Evolutionary conservation across 1,140 invertebrate genomes (phyloP).

Genomic region (Drosophila serrata): DNA sequence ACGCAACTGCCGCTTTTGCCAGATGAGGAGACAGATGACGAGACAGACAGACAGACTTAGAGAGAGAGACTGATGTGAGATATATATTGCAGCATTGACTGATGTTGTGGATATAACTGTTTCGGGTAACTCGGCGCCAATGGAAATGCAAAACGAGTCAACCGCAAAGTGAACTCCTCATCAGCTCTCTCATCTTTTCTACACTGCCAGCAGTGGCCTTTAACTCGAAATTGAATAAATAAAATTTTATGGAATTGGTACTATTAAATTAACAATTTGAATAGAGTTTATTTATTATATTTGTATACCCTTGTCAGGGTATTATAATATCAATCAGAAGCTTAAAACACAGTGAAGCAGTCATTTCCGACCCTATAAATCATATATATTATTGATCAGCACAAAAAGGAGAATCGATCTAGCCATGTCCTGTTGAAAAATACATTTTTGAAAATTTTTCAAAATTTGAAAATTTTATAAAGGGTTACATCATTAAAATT

Average conservation of each 20-base stretch:
- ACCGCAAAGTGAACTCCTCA: constrained; percentile 34
- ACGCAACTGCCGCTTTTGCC: constrained; percentile 46
- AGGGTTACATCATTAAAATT: too few relatives aligned
- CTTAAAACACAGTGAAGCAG: too few relatives aligned
- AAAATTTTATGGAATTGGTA: background rate
- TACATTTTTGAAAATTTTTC: too few relatives aligned
- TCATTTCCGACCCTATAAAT: too few relatives aligned
- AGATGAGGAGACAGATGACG: background rate
- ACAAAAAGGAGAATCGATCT: too few relatives aligned
- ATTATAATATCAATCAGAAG: too few relatives aligned
- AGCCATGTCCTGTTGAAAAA: too few relatives aligned
- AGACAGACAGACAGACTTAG: background rate
- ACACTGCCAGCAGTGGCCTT: background rate
- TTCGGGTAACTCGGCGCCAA: constrained; percentile 15
- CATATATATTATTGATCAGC: too few relatives aligned
- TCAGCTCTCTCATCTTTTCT: background rate
- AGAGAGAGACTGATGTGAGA: constrained; percentile 2
- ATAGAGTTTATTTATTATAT: background rate
- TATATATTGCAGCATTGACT: constrained; percentile 38
- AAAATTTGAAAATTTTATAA: too few relatives aligned
- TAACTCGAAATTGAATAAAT: background rate
- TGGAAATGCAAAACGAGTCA: constrained; percentile 68
- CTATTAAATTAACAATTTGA: background rate
- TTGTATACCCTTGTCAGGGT: too few relatives aligned
- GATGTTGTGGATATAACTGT: constrained; percentile 56